Base-by-base conservation (phyloP, 2,888 invertebrate species). In the Petrolisthes manimaculis region DNA sequence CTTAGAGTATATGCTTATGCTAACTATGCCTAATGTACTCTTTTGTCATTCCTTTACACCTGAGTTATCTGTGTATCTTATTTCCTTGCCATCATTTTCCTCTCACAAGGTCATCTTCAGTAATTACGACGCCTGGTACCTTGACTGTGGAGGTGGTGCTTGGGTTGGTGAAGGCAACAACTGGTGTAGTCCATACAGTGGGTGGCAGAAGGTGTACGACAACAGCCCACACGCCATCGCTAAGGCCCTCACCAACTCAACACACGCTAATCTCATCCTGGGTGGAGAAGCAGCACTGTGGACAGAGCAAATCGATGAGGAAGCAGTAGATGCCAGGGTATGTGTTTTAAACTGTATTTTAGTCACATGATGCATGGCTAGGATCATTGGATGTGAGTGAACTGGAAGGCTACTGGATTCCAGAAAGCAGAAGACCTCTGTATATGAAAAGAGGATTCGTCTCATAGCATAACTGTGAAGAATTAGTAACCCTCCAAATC, bases 131-230 rank as follows among this genome's bases (percentile, higher is more conserved):
- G 96, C 96, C 0, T 93, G 97, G 4, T 97, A 97, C 93, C 94
- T 97, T 0, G 97, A 97, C 93, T 97, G 97, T 92, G 97, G 97
- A 0, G 74, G 74, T 91, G 95, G 95, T 14, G 95, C 96, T 4
- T 97, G 97, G 97, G 95, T 97, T 0, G 95, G 95, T 0, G 95
- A 94, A 55, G 96, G 96, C 18, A 96, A 96, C 92, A 97, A 97
- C 92, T 97, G 97, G 97, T 97, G 97, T 92, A 95, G 97, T 0
- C 97, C 97, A 0, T 97, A 97, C 93, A 97, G 96, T 92, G 96
- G 97, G 3, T 97, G 97, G 97, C 97, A 97, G 93, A 95, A 95
- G 92, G 95, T 97, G 0, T 97, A 97, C 92, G 95, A 95, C 61
- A 97, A 97, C 93, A 95, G 95, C 90, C 96, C 96, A 0, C 86